Evolutionary conservation across 1,140 invertebrate species (phyloP).

Genomic region (Sitodiplosis mosellana): DNA sequence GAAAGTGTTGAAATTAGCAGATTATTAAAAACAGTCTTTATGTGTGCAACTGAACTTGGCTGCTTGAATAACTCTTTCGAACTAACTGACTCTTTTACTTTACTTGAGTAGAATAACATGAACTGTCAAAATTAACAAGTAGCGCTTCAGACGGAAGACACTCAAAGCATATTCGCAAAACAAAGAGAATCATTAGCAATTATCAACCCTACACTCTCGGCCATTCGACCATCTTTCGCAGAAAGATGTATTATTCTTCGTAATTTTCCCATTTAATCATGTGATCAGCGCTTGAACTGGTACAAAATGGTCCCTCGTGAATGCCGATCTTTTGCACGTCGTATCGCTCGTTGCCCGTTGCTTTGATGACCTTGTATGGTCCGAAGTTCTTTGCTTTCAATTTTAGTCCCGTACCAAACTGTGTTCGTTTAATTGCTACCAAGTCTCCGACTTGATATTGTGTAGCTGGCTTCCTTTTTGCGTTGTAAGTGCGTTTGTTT

Average conservation of each 20-base stretch:
- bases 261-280: conserved; percentile 14
- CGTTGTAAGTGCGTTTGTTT: conserved; percentile 1
- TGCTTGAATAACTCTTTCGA: too few species aligned
- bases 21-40: too few species aligned
- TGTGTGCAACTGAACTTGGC: too few species aligned
- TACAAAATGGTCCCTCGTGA: conserved; percentile 10
- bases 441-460: conserved; percentile 10
- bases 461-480: conserved; percentile 4
- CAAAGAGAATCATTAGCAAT: background rate
- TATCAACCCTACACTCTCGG: background rate
- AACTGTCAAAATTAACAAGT: too few species aligned
- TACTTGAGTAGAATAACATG: too few species aligned
- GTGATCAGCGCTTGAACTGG: conserved; percentile 13
- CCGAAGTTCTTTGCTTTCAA: conserved; percentile 3
- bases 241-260: background rate
- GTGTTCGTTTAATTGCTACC: conserved; percentile 15
- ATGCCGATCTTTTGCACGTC: background rate
- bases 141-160: too few species aligned
- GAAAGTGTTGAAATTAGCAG: too few species aligned
- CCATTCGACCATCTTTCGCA: background rate
- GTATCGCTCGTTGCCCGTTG: background rate
- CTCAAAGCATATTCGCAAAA: too few species aligned
- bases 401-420: conserved; percentile 13
- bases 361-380: conserved; percentile 7
- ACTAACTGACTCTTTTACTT: too few species aligned